These are phyloP conservation scores for Oscheius myriophilus DNA, from an alignment of 2,888 invertebrate species.

Conservation along the genomic window DNA sequence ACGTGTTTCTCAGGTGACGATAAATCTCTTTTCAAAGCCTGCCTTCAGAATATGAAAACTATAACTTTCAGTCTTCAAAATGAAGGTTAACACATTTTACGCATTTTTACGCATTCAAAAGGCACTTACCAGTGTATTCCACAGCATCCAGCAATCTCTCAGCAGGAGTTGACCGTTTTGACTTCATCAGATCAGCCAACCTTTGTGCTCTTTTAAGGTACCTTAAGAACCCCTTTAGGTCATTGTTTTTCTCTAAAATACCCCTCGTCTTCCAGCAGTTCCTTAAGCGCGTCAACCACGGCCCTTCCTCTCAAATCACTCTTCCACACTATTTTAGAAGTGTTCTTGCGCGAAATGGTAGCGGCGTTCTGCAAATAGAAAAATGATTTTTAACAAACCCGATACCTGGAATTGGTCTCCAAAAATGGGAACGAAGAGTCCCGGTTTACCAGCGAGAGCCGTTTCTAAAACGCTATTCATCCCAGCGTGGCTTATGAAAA, in stretches of 20 bases:
- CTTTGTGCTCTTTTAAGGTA: slow-evolving; percentile 12
- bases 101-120: too few relatives aligned
- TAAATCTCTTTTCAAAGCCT: too few relatives aligned
- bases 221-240: not conserved
- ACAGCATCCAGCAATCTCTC: slow-evolving; percentile 15
- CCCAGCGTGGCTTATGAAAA: slow-evolving; percentile 29
- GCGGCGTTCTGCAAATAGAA: slow-evolving; percentile 28
- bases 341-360: slow-evolving; percentile 19
- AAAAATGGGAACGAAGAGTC: slow-evolving; percentile 28
- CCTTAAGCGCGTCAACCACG: slow-evolving; percentile 10
- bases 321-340: slow-evolving; percentile 25
- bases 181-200: slow-evolving; percentile 10
- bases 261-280: slow-evolving; percentile 23
- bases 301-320: slow-evolving; percentile 24
- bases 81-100: too few relatives aligned
- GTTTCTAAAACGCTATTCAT: slow-evolving; percentile 34
- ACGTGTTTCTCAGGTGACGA: too few relatives aligned
- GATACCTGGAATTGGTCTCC: slow-evolving; percentile 33
- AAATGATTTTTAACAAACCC: not conserved
- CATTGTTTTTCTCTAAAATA: not conserved
- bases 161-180: slow-evolving; percentile 10
- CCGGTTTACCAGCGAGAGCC: slow-evolving; percentile 22
- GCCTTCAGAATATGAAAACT: too few relatives aligned
- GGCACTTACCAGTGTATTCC: slow-evolving; percentile 20
- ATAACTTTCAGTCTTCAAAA: too few relatives aligned